Percentiles rank a stretch among this genome's conserved stretches.
Evolutionary conservation across 2,797 vertebrate species (phyloP).

Genomic region (Sphenodon punctatus): DNA sequence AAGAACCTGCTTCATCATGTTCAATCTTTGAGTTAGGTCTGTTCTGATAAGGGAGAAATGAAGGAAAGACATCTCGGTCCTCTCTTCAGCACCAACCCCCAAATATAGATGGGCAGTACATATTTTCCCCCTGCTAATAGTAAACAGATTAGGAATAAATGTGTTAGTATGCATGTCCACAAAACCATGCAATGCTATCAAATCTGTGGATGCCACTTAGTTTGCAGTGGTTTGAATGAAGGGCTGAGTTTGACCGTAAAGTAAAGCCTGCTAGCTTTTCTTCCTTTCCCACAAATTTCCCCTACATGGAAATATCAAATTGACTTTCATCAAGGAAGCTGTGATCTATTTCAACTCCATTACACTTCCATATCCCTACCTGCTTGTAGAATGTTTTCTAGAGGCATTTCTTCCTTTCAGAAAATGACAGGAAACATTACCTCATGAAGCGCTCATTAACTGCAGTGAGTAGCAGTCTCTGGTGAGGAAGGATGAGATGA

Average conservation of each 20-base stretch:
- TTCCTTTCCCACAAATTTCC: not conserved
- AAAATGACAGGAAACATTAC: not conserved
- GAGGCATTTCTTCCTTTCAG: not conserved
- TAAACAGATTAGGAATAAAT: not conserved
- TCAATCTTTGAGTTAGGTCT: not conserved
- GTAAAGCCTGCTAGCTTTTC: not conserved
- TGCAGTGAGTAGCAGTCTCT: not conserved
- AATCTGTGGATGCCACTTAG: not conserved
- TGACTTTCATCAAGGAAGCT: rapidly evolving
- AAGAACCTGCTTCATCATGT: no score
- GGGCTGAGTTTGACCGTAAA: not conserved
- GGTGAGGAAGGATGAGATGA: not conserved
- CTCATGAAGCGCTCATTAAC: not conserved
- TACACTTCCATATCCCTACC: not conserved
- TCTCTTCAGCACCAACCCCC: not conserved
- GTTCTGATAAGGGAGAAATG: not conserved
- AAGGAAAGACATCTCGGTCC: not conserved
- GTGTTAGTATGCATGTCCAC: not conserved
- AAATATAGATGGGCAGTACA: not conserved
- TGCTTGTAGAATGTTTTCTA: not conserved
- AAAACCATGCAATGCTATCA: not conserved
- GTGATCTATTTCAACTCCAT: not conserved
- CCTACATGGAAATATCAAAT: not conserved
- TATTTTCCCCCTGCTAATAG: not conserved
- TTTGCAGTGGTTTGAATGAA: not conserved